These are phyloP conservation scores for Timema cristinae DNA, from an alignment of 2,888 invertebrate genomes.

Conservation along the genomic window DNA sequence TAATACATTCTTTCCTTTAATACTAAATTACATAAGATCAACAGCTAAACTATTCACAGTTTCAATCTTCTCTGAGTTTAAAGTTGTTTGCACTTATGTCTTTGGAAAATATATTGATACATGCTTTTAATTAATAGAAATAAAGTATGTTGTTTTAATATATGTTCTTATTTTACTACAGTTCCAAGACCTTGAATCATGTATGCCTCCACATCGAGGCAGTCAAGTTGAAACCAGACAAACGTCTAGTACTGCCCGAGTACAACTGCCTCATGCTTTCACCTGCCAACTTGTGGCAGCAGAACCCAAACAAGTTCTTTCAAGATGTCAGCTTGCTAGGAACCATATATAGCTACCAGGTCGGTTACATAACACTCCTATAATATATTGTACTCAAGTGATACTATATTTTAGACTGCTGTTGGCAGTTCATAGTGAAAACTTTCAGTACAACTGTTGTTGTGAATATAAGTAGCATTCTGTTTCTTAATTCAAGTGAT, in stretches of 20 bases:
- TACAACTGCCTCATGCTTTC: conserved; percentile 89
- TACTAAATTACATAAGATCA: no score
- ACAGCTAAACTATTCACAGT: no score
- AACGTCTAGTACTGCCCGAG: conserved; percentile 68
- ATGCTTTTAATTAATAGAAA: conserved; percentile 2
- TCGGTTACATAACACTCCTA: conserved; percentile 40
- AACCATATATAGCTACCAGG: conserved; percentile 81
- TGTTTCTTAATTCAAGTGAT: no score
- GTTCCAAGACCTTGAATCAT: conserved; percentile 57
- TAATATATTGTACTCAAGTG: no score
- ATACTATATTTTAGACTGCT: no score
- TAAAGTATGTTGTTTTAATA: conserved; percentile 4
- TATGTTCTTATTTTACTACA: conserved; percentile 17
- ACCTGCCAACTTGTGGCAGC: conserved; percentile 92
- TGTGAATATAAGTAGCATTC: no score
- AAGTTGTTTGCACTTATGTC: no score
- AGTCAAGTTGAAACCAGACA: conserved; percentile 58
- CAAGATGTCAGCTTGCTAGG: conserved; percentile 74
- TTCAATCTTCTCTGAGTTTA: no score
- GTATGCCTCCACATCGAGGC: conserved; percentile 78
- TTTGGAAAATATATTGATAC: no score
- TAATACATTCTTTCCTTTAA: no score
- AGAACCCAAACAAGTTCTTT: conserved; percentile 72
- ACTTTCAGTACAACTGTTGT: no score
- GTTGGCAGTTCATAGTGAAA: no score